Percentiles rank a stretch among this genome's conserved stretches.
Conservation (phyloP, 2,797 vertebrate genomes). For the Coccyzus lansbergi region DNA sequence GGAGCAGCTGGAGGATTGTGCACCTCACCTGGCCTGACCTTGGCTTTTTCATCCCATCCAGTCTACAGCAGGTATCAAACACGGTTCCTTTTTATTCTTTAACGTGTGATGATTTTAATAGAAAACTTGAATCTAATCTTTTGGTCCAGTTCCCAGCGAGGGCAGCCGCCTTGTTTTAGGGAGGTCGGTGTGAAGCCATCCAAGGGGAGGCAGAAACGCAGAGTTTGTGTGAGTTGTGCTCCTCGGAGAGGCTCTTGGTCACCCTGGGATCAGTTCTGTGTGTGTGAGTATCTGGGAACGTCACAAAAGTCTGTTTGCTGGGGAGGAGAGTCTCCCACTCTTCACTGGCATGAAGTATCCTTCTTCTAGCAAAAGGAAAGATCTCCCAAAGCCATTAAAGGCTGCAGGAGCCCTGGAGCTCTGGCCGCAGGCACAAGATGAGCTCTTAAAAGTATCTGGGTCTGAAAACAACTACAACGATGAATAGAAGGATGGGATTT, state of each 20-base stretch:
- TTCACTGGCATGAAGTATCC: background rate
- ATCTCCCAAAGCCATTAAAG: conserved; percentile 25
- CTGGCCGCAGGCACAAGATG: background rate
- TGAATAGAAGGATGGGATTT: conserved; percentile 29
- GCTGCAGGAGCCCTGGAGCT: background rate
- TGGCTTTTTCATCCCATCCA: background rate
- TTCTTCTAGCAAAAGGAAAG: background rate
- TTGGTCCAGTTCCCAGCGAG: background rate
- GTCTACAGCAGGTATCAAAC: background rate
- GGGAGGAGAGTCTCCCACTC: background rate
- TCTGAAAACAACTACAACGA: conserved; percentile 17
- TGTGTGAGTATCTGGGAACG: background rate
- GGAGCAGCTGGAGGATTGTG: background rate
- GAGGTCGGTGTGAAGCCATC: accelerated
- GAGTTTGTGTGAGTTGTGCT: background rate
- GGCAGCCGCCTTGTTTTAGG: background rate
- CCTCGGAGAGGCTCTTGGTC: background rate
- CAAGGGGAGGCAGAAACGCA: background rate
- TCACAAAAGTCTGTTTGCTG: background rate
- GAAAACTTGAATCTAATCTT: background rate
- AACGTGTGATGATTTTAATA: background rate
- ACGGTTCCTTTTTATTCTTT: background rate
- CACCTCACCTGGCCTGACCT: background rate
- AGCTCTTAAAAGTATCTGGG: conserved; percentile 28
- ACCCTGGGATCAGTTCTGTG: accelerated